Conservation (phyloP, 2,113 vertebrate species). For the Melanostigma gelatinosum region DNA sequence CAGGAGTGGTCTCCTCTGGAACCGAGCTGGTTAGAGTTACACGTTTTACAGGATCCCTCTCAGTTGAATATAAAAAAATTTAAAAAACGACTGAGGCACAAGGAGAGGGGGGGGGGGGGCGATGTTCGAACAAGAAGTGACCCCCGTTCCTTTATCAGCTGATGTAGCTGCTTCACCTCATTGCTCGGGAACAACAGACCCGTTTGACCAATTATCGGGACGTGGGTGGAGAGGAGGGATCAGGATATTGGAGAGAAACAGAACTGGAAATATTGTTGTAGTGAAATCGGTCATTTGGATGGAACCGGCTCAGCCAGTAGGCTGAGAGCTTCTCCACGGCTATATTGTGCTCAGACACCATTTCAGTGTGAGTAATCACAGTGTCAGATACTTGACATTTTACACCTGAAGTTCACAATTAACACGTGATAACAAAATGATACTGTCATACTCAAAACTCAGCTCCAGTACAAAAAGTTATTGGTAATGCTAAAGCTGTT, state of each 20-base stretch:
- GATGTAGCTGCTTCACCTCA: conserved; percentile 68
- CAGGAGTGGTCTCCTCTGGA: conserved; percentile 8
- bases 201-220: conserved; percentile 40
- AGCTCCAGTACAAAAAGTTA: not conserved
- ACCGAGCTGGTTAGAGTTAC: conserved; percentile 80
- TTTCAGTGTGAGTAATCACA: conserved; percentile 3
- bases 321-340: conserved; percentile 42
- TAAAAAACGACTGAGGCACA: not conserved
- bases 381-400: conserved; percentile 28
- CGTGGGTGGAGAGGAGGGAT: conserved; percentile 22
- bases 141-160: conserved; percentile 75
- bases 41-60: conserved; percentile 64
- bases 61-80: conserved; percentile 13
- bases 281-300: conserved; percentile 34
- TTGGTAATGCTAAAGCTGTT: not conserved
- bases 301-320: conserved; percentile 35
- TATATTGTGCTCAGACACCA: conserved; percentile 1
- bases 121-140: conserved; percentile 82
- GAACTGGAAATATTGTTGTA: conserved; percentile 44
- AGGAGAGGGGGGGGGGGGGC: conserved; percentile 50
- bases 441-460: not conserved
- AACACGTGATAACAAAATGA: conserved; percentile 11
- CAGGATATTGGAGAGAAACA: conserved; percentile 35
- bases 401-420: conserved; percentile 25
- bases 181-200: conserved; percentile 56